Base-by-base conservation (phyloP, 2,888 invertebrate genomes). In the Mythimna vitellina region DNA sequence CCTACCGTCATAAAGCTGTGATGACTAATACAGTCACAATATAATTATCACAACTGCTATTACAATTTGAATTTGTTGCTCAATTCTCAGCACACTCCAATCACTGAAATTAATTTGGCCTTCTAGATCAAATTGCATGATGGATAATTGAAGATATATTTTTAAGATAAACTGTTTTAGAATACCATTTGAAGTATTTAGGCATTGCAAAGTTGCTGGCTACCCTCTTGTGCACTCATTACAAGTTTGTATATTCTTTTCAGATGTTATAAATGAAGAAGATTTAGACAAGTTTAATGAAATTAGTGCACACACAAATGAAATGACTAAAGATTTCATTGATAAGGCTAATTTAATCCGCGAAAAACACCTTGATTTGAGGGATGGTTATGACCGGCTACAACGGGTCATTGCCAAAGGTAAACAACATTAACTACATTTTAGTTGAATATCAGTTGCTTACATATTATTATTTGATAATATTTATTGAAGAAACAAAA, bases 331-430 rank as follows among this genome's bases (percentile, higher is more conserved):
- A 84, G 97, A 97, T 87, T 97, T 97, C 87, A 88, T 97, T 60
- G 96, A 97, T 81, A 97, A 97, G 89, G 97, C 98, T 0, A 98
- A 98, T 90, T 89, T 97, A 75, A 92, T 98, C 35, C 96, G 98
- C 74, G 97, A 97, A 10, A 97, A 98, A 87, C 98, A 98, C 91
- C 95, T 97, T 61, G 97, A 97, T 58, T 93, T 99, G 35, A 97
- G 98, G 83, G 98, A 98, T 86, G 98, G 98, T 54, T 98, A 97
- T 89, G 98, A 99, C 88, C 97, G 97, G 42, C 93, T 99, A 49
- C 97, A 98, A 84, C 96, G 97, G 68, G 93, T 98, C 73, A 97
- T 98, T 29, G 97, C 98, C 2, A 97, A 97, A 92, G 98, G 98
- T 88, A 83, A 46, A 46, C 3, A 64, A 54, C 29, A 54, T 65